Evolutionary conservation across 2,797 vertebrate species (phyloP), one percentile per base, ranked within the genome.

Genomic region (Tympanoctomys barrerae): DNA sequence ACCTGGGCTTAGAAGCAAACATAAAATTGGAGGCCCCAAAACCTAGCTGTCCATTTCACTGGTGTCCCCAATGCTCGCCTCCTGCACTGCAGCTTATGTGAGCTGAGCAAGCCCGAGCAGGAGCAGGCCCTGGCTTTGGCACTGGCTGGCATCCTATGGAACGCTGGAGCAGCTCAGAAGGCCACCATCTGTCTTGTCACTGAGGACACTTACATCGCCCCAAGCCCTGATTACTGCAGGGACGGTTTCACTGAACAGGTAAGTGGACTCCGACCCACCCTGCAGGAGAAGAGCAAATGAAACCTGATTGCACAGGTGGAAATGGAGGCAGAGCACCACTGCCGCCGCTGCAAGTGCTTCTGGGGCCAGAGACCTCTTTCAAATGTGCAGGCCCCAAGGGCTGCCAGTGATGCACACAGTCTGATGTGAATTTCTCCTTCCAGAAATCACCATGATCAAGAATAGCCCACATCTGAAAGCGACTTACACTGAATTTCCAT

Each of bases 61-160:
- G 22, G 2, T 21, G 10, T 36, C 75, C 31, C 6, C 33, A 7
- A 33, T 0, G 59, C 85, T 31, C 36, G 1, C 33, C 18, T 52
- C 52, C 86, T 75, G 1, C 5, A 0, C 46, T 9, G 0, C 96
- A 99, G 99, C 92, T 97, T 99, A 61, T 1, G 80, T 57, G 94
- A 94, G 19, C 39, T 99, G 0, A 98, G 98, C 62, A 96, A 28
- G 54, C 84, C 31, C 79, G 98, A 99, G 6, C 99, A 99, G 96
- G 97, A 98, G 1, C 90, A 24, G 39, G 99, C 98, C 0, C 96
- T 99, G 97, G 99, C 98, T 0, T 89, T 10, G 0, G 98, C 98
- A 0, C 91, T 99, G 73, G 94, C 98, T 0, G 98, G 98, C 93
- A 98, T 98, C 87, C 98, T 99, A 49, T 99, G 99, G 99, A 98